Evolutionary conservation across 1,140 invertebrate species (phyloP), one percentile per base, ranked within the genome.

Genomic region (Halesus radiatus): DNA sequence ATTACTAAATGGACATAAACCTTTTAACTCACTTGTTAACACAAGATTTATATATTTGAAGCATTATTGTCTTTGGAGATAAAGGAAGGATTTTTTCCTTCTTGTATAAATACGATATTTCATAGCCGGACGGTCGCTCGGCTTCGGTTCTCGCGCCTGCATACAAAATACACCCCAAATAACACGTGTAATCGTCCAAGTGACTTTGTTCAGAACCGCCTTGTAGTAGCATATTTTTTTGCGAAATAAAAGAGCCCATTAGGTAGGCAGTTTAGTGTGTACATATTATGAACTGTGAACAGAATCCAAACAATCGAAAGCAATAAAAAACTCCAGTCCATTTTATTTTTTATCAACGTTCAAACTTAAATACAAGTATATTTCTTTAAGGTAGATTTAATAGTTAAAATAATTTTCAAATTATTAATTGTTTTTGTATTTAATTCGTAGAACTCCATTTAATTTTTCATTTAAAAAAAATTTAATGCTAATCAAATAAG

Each of bases 1-100:
- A 13, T 37, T 66, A 23, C 5, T 15, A 22, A 72, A 52, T 3
- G 66, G 26, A 70, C n/a, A 20, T 23, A 62, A 76, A 60, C 74
- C 74, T 76, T 76, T 45, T 76, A 62, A 76, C 74, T 29, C 74
- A 60, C 74, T 76, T 76, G 74, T 76, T 76, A 32, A 54, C 4
- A 60, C 56, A 60, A 76, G 74, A 76, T 76, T 76, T 76, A 76
- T 76, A 60, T 8, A 62, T 76, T 76, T 76, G 26, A 37, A 76
- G 22, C 23, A 45, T 23, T 60, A 50, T 76, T 62, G 74, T 76
- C 74, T 45, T 76, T 62, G 45, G 3, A 74, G 3, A 56, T 54
- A 74, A 74, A 74, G 50, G 13, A 23, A 1, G 20, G 16, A 20
- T 56, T 74, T 74, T 74, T 74, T 45, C 32, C 16, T 58, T 20